Evolutionary conservation across 2,888 invertebrate species (phyloP).

Genomic region (Liodrosophila aerea): DNA sequence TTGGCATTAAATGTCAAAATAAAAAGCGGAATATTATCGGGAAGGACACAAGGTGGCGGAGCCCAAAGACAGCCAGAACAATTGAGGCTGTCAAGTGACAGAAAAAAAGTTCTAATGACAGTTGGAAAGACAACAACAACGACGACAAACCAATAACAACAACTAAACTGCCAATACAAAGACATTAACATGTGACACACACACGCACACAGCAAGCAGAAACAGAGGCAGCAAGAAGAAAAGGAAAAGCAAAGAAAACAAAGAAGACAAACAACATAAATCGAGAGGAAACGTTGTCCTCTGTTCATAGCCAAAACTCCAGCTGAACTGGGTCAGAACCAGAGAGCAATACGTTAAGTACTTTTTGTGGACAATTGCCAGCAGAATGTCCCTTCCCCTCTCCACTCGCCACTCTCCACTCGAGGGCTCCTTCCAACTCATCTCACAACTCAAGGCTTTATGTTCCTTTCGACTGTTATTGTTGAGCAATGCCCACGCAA

Average conservation of each 20-base stretch:
- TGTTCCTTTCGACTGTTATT: slow-evolving; percentile 23
- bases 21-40: slow-evolving; percentile 23
- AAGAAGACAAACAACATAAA: slow-evolving; percentile 53
- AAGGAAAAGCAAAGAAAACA: background rate
- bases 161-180: slow-evolving; percentile 43
- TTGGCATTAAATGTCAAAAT: slow-evolving; percentile 70
- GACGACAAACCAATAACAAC: slow-evolving; percentile 2
- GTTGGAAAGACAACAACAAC: slow-evolving; percentile 29
- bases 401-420: background rate
- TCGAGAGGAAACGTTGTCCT: slow-evolving; percentile 26
- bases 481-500: slow-evolving; percentile 40
- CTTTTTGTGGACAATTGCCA: slow-evolving; percentile 30
- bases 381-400: slow-evolving; percentile 1
- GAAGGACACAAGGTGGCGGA: background rate
- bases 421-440: background rate
- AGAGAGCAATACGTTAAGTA: slow-evolving; percentile 46
- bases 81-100: slow-evolving; percentile 61
- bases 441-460: background rate
- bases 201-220: slow-evolving; percentile 26
- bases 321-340: slow-evolving; percentile 39
- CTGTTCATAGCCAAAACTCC: slow-evolving; percentile 5
- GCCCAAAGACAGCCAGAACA: slow-evolving; percentile 51
- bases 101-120: slow-evolving; percentile 60
- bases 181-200: slow-evolving; percentile 68
- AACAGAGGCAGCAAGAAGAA: slow-evolving; percentile 27